phyloP scores from a whole-genome alignment of 2,113 vertebrate genomes.

The Takifugu bimaculatus region DNA sequence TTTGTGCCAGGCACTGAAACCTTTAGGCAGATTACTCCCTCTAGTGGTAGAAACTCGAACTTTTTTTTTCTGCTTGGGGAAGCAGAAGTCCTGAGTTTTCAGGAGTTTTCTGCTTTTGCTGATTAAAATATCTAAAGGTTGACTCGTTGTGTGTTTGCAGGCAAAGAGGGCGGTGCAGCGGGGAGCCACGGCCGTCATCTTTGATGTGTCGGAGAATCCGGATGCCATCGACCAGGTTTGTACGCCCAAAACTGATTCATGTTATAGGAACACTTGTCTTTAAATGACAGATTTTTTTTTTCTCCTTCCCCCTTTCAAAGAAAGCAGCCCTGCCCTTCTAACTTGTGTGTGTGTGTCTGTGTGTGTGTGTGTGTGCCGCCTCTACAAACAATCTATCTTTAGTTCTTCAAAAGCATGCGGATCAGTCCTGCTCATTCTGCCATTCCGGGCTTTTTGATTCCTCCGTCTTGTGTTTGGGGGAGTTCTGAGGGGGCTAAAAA shows the following conservation, averaged over 20 bases:
- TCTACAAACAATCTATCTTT: constrained; percentile 50
- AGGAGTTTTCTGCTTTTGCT: neutral
- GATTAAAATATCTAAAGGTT: constrained; percentile 1
- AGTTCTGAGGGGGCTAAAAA: constrained; percentile 39
- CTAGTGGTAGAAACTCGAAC: constrained; percentile 55
- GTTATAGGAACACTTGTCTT: constrained; percentile 4
- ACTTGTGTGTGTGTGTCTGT: neutral
- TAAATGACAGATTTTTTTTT: constrained; percentile 14
- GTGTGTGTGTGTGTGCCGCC: constrained; percentile 8
- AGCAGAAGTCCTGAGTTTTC: too few relatives aligned
- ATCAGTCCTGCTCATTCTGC: constrained; percentile 39
- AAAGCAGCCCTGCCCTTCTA: constrained; percentile 26
- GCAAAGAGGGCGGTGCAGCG: constrained; percentile 95
- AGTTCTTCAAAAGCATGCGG: constrained; percentile 38
- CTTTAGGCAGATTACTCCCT: constrained; percentile 50
- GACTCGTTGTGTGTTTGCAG: constrained; percentile 66
- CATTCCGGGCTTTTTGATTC: constrained; percentile 33
- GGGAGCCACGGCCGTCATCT: constrained; percentile 97
- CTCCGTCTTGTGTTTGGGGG: constrained; percentile 21
- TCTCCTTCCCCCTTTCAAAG: constrained; percentile 7
- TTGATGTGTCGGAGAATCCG: constrained; percentile 98
- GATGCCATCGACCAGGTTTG: constrained; percentile 97
- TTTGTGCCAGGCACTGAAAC: constrained; percentile 6
- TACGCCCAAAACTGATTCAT: constrained; percentile 13
- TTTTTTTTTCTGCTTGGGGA: neutral